Conservation (phyloP, 2,113 vertebrate species). For the Thamnaconus septentrionalis region DNA sequence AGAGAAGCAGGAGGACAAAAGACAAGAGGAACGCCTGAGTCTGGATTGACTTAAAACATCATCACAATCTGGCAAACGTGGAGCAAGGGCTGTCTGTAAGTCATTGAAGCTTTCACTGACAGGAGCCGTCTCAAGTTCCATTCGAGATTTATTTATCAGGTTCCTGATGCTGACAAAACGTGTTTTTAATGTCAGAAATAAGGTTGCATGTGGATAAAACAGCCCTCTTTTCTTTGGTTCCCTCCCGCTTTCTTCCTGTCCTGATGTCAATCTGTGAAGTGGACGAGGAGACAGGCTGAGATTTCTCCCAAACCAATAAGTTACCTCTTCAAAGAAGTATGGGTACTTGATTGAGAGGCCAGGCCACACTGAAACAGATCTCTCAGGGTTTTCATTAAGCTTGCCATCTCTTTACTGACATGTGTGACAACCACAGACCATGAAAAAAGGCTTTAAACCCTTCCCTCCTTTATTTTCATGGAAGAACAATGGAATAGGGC, state of each 20-base stretch:
- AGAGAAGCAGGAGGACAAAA: slow-evolving; percentile 57
- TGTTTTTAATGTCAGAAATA: slow-evolving; percentile 74
- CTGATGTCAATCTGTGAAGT: slow-evolving; percentile 67
- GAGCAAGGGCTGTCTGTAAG: slow-evolving; percentile 60
- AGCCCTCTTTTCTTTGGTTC: slow-evolving; percentile 25
- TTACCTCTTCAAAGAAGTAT: slow-evolving; percentile 71
- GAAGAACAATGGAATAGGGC: slow-evolving; percentile 46
- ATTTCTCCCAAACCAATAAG: slow-evolving; percentile 66
- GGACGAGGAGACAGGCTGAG: slow-evolving; percentile 69
- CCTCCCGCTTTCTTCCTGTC: slow-evolving; percentile 57
- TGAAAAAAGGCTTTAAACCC: slow-evolving; percentile 32
- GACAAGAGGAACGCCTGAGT: slow-evolving; percentile 54
- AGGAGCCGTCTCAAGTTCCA: slow-evolving; percentile 72
- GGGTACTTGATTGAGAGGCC: slow-evolving; percentile 55
- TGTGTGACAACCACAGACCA: slow-evolving; percentile 59
- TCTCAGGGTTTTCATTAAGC: slow-evolving; percentile 65
- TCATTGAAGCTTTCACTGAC: slow-evolving; percentile 76
- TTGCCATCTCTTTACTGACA: slow-evolving; percentile 60
- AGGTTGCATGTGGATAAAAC: slow-evolving; percentile 62
- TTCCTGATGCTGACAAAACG: slow-evolving; percentile 69
- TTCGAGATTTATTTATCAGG: slow-evolving; percentile 74
- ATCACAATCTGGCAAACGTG: slow-evolving; percentile 64
- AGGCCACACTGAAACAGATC: slow-evolving; percentile 63
- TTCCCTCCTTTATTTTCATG: slow-evolving; percentile 42
- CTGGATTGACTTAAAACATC: slow-evolving; percentile 79